Conservation (phyloP, 2,797 vertebrate species). For the Tenualosa thibaudeaui region DNA sequence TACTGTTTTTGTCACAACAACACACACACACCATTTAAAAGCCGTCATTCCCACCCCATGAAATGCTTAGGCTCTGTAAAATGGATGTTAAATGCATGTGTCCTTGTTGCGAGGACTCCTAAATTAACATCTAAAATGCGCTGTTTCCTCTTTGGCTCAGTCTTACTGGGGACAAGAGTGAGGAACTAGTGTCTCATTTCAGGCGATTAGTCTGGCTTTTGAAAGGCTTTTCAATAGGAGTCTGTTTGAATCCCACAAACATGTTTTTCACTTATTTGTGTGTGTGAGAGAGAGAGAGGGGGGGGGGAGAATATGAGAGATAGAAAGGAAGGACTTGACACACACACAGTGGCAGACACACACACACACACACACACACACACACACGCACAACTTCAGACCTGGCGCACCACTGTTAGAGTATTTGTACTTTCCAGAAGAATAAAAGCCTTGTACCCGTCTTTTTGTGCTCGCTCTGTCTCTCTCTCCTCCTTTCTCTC, state of each 20-base stretch:
- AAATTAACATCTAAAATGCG: background rate
- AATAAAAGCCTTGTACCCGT: background rate
- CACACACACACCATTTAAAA: background rate
- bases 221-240: too few species aligned
- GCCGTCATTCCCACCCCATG: background rate
- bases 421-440: slow-evolving; percentile 3
- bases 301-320: background rate
- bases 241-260: too few species aligned
- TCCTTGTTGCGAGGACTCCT: background rate
- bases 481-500: background rate
- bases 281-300: background rate
- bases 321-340: background rate
- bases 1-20: background rate
- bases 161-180: background rate
- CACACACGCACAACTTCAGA: background rate
- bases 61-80: background rate
- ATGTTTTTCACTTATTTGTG: background rate
- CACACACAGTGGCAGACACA: background rate
- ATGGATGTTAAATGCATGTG: background rate
- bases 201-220: background rate
- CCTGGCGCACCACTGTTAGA: background rate
- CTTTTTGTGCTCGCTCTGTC: background rate
- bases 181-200: background rate
- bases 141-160: background rate
- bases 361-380: background rate